A percentile compares a stretch with the other conserved stretches of the same genome.
These are phyloP conservation scores for Choloepus didactylus DNA, from an alignment of 2,797 vertebrate genomes.

Conservation along the genomic window DNA sequence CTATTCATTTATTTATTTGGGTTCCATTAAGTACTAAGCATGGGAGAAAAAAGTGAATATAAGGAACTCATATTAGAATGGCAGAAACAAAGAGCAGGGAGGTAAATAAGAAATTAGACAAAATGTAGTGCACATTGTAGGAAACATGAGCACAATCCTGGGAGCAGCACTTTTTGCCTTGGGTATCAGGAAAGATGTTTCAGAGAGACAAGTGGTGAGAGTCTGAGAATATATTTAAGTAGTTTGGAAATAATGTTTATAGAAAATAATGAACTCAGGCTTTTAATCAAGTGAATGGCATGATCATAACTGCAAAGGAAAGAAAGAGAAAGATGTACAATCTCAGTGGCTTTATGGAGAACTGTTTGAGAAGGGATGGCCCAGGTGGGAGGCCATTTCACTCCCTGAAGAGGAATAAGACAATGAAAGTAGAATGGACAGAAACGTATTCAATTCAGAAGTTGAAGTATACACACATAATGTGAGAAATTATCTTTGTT, in stretches of 20 bases:
- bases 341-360: not conserved
- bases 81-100: not conserved
- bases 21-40: not conserved
- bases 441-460: not conserved
- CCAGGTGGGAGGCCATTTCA: not conserved
- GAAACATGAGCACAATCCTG: not conserved
- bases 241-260: not conserved
- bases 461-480: not conserved
- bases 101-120: not conserved
- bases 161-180: not conserved
- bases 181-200: not conserved
- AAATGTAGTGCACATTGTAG: fast-evolving
- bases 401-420: not conserved
- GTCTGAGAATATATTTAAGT: not conserved
- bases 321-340: not conserved
- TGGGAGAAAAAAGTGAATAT: not conserved
- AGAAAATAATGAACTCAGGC: not conserved
- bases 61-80: not conserved
- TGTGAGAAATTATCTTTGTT: not conserved
- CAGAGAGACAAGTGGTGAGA: not conserved
- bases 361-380: not conserved
- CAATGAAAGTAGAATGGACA: not conserved
- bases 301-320: not conserved
- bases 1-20: not conserved
- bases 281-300: not conserved